A percentile compares a stretch with the other conserved stretches of the same genome.
These are phyloP conservation scores for Nyctalus aviator DNA, from an alignment of 2,797 vertebrate species.

Conservation along the genomic window DNA sequence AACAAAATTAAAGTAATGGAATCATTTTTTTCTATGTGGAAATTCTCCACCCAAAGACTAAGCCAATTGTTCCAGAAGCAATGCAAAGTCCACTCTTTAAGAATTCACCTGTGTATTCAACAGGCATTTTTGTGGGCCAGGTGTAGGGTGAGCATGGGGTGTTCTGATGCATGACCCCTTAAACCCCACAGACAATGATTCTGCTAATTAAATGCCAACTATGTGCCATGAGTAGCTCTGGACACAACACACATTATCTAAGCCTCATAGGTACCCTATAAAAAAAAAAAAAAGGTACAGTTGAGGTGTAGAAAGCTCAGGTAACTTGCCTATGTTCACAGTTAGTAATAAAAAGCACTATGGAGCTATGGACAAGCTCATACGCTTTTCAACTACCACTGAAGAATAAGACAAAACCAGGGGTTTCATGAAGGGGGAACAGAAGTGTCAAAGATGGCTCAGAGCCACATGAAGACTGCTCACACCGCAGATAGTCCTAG, in stretches of 20 bases:
- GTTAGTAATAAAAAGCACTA: neutral
- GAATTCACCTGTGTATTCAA: neutral
- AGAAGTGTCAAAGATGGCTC: neutral
- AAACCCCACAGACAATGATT: accelerated
- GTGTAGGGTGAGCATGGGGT: neutral
- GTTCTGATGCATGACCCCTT: accelerated
- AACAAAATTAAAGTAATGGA: neutral
- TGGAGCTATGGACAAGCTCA: neutral
- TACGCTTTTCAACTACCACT: neutral
- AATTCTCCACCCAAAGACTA: neutral
- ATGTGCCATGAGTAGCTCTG: accelerated
- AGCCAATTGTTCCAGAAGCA: neutral
- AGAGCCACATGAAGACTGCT: neutral
- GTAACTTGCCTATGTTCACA: neutral
- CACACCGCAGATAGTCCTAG: neutral
- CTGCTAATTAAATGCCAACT: neutral
- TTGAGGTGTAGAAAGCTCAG: neutral
- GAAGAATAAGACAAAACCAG: neutral
- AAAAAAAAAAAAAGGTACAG: no score
- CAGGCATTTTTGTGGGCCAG: neutral
- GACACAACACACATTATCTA: no score
- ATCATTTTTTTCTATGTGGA: neutral
- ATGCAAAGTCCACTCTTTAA: neutral
- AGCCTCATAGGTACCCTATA: neutral
- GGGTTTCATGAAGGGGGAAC: accelerated